Conservation (phyloP, 2,888 invertebrate genomes). For the Hirtodrosophila trivittata region DNA sequence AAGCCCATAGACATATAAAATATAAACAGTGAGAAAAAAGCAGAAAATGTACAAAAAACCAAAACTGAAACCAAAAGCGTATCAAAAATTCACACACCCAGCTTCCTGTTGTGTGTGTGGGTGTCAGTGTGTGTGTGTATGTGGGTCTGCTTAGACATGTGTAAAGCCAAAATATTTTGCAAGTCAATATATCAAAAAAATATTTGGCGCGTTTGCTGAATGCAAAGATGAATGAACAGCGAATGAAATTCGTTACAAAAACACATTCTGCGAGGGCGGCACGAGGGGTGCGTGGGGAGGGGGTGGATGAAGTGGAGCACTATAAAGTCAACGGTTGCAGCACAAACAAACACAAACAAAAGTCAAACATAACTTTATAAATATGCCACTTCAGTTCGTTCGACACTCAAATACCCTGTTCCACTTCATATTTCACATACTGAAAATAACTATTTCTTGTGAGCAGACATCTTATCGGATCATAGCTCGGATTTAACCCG, state of each 20-base stretch:
- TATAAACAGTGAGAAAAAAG: slow-evolving; percentile 43
- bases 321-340: slow-evolving; percentile 32
- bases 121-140: slow-evolving; percentile 10
- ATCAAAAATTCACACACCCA: slow-evolving; percentile 34
- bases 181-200: slow-evolving; percentile 76
- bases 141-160: slow-evolving; percentile 57
- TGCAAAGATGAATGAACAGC: slow-evolving; percentile 68
- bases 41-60: slow-evolving; percentile 16
- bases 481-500: no score
- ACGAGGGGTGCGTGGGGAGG: background rate
- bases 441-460: no score
- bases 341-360: slow-evolving; percentile 34
- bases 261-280: no score
- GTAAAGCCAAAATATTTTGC: slow-evolving; percentile 76
- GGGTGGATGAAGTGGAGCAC: slow-evolving; percentile 11
- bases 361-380: slow-evolving; percentile 6
- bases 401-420: slow-evolving; percentile 16
- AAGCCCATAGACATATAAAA: slow-evolving; percentile 47
- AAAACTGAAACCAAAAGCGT: slow-evolving; percentile 31
- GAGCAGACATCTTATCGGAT: no score
- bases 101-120: slow-evolving; percentile 1
- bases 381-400: accelerated
- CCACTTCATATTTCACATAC: no score
- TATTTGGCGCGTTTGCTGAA: slow-evolving; percentile 62
- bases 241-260: slow-evolving; percentile 27